phyloP scores from a whole-genome alignment of 1,140 invertebrate genomes.

The Laupala kohalensis region DNA sequence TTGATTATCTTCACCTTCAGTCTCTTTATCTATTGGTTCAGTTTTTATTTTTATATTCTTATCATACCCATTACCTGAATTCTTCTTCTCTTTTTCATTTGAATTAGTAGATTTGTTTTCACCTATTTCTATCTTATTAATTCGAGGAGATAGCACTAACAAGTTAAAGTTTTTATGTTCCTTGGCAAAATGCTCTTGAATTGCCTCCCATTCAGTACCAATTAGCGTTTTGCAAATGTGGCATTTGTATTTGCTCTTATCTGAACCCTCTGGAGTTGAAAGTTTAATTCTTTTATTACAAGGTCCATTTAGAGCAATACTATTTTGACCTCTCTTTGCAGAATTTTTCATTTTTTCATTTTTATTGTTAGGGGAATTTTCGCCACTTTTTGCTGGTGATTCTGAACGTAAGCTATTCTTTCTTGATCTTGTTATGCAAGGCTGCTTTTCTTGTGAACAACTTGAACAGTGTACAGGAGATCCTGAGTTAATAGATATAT shows the following conservation, averaged over 20 bases:
- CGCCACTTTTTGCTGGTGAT: background rate
- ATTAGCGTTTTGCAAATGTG: slow-evolving; percentile 2
- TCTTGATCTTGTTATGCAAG: background rate
- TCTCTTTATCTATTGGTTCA: background rate
- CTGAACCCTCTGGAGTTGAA: background rate
- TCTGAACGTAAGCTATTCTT: background rate
- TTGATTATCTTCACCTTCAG: background rate
- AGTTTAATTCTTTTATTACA: background rate
- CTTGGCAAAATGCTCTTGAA: slow-evolving; percentile 2
- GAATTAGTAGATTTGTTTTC: background rate
- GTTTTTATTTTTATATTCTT: background rate
- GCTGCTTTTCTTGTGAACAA: background rate
- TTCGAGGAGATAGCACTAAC: background rate
- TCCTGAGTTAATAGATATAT: background rate
- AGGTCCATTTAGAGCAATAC: background rate
- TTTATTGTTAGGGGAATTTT: background rate
- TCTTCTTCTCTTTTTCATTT: background rate
- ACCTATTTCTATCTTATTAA: background rate
- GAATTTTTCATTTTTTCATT: background rate
- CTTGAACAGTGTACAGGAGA: background rate
- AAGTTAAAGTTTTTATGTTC: slow-evolving; percentile 4
- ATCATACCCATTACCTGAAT: background rate
- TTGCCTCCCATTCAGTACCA: background rate
- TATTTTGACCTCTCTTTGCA: background rate
- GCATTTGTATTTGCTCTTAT: slow-evolving; percentile 5